Conservation (phyloP, 1,140 invertebrate genomes). For the Ooceraea biroi region DNA sequence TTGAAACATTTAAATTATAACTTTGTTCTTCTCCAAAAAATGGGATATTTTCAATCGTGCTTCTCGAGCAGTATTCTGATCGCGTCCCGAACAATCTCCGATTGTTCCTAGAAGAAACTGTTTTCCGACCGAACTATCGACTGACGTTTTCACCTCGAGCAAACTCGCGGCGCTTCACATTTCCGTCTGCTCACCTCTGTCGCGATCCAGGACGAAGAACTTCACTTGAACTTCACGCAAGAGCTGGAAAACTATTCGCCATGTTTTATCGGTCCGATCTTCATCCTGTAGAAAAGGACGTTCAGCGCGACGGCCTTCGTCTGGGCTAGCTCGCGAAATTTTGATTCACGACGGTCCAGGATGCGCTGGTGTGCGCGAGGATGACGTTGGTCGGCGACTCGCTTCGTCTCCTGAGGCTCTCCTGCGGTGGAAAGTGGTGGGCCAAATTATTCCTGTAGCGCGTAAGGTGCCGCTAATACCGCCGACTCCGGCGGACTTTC, state of each 20-base stretch:
- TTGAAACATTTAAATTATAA: slow-evolving; percentile 21
- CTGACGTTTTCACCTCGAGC: not conserved
- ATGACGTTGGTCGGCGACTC: slow-evolving; percentile 72
- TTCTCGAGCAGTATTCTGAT: not conserved
- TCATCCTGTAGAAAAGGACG: slow-evolving; percentile 53
- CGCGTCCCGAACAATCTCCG: not conserved
- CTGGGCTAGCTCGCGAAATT: slow-evolving; percentile 48
- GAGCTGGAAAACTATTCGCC: slow-evolving; percentile 18
- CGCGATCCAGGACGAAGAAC: slow-evolving; percentile 30
- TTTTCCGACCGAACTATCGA: slow-evolving; percentile 2
- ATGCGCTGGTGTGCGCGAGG: slow-evolving; percentile 62
- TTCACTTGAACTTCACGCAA: not conserved
- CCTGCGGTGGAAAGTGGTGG: slow-evolving; percentile 67
- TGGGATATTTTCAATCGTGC: not conserved
- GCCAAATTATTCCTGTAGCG: slow-evolving; percentile 68
- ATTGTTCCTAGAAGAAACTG: slow-evolving; percentile 18
- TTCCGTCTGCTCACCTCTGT: slow-evolving; percentile 40
- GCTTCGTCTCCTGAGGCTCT: slow-evolving; percentile 74
- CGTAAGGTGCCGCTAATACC: slow-evolving; percentile 60
- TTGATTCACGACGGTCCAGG: slow-evolving; percentile 67
- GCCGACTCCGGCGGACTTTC: slow-evolving; percentile 60
- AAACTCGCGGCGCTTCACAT: not conserved
- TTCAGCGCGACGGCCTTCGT: slow-evolving; percentile 50
- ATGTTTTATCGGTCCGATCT: not conserved
- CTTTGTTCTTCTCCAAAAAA: not conserved